These are phyloP conservation scores for Epizoanthus illoricatus DNA, from an alignment of 92 coral and sea anemone genomes.

Conservation along the genomic window DNA sequence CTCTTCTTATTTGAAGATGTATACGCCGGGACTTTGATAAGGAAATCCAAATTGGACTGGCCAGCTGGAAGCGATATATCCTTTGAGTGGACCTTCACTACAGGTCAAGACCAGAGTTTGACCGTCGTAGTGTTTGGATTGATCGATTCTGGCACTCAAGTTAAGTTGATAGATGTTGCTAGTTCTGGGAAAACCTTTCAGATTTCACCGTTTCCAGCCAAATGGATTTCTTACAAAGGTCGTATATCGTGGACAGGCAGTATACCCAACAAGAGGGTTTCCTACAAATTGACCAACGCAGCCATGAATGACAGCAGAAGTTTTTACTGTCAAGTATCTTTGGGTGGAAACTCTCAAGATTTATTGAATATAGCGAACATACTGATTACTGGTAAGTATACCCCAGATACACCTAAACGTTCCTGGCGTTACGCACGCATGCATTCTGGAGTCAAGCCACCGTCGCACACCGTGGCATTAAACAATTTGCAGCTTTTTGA, in stretches of 20 bases:
- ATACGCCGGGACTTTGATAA: background rate
- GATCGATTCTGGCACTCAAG: background rate
- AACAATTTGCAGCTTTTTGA: too few relatives aligned
- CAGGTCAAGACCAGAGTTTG: background rate
- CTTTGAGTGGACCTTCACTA: background rate
- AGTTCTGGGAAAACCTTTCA: background rate
- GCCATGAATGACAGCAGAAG: too few relatives aligned
- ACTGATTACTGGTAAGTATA: too few relatives aligned
- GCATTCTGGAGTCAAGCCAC: too few relatives aligned
- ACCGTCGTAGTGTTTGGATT: background rate
- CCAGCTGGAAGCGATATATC: background rate
- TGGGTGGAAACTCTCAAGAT: too few relatives aligned
- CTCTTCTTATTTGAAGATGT: background rate
- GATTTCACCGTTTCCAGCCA: background rate
- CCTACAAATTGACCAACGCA: background rate
- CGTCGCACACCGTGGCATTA: too few relatives aligned
- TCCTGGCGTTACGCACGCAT: too few relatives aligned
- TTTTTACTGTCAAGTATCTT: too few relatives aligned
- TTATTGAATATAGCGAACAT: too few relatives aligned
- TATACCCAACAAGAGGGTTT: background rate
- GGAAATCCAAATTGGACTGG: background rate
- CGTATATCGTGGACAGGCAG: conserved; percentile 1
- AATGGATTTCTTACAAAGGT: background rate
- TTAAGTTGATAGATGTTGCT: background rate
- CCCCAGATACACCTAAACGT: too few relatives aligned